Evolutionary conservation across 2,888 invertebrate species (phyloP).

Genomic region (Drosophila lutescens): DNA sequence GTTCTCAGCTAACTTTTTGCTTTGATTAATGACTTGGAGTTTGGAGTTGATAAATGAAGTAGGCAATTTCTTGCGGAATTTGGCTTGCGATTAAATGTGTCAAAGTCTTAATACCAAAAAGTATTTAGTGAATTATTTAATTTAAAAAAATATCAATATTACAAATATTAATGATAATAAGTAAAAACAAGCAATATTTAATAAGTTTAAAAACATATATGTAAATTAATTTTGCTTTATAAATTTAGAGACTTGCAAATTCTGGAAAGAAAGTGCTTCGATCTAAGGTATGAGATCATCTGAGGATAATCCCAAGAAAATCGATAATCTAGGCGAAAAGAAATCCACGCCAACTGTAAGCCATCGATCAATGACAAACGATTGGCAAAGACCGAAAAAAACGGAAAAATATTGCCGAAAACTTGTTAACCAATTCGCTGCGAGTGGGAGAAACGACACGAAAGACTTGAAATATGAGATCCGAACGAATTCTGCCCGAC

Average conservation of each 20-base stretch:
- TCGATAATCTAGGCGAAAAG: constrained; percentile 1
- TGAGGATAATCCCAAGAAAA: constrained; percentile 6
- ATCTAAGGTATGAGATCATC: constrained; percentile 12
- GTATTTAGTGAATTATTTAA: too few species aligned
- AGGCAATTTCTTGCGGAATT: background rate
- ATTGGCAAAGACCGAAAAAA: constrained; percentile 3
- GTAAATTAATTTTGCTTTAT: too few species aligned
- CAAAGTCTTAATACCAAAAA: background rate
- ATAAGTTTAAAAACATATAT: too few species aligned
- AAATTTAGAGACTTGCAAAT: too few species aligned
- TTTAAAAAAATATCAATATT: too few species aligned
- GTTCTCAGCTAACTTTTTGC: background rate
- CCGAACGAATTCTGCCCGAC: constrained; percentile 4
- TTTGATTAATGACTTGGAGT: constrained; percentile 13
- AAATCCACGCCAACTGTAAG: constrained; percentile 13
- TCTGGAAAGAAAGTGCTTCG: background rate
- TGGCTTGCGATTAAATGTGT: background rate
- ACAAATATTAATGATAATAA: too few species aligned
- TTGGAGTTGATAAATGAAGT: constrained; percentile 7
- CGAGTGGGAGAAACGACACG: constrained; percentile 19
- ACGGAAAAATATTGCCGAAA: constrained; percentile 17
- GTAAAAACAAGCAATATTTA: too few species aligned
- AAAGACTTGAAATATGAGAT: constrained; percentile 33
- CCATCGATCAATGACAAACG: constrained; percentile 38
- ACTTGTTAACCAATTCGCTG: constrained; percentile 27